Evolutionary conservation across 2,888 invertebrate species (phyloP), one percentile per base, ranked within the genome.

Genomic region (Dolichomitus sp.): DNA sequence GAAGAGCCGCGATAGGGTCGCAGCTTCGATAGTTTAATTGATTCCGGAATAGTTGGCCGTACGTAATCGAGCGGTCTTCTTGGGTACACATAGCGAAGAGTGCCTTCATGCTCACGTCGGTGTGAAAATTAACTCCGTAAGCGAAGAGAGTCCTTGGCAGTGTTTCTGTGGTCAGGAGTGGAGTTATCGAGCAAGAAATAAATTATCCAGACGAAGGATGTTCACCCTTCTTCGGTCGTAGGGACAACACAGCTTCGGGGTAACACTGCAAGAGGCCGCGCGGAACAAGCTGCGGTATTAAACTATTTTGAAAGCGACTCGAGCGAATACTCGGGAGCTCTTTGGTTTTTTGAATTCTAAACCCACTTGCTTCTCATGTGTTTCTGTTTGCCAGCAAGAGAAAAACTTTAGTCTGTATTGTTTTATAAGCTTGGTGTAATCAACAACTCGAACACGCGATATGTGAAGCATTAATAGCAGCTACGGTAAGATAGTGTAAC

Each of bases 101-200:
- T 33, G 72, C 17, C 54, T 52, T 23, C 33, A 66, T 65, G 70
- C 61, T 75, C 65, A 66, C 40, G 54, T 72, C 45, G 52, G 72
- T 75, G 73, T 45, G 76, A 63, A 73, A 80, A 83, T 80, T 76
- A 83, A 80, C 73, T 74, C 76, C 68, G 30, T n/a, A 23, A n/a
- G 37, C 37, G n/a, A 0, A 59, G 33, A 80, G 33, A 80, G 69
- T 84, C 85, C 87, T 85, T 85, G 85, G 82, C 87, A 78, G 82
- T 57, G 86, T 85, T 80, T 82, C 86, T 89, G 90, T 83, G 91
- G 90, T 91, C 89, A 88, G 88, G 80, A 81, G 61, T 54, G 66
- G 72, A 74, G 85, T 88, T 89, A 89, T 88, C 86, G 87, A 88
- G 90, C 92, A 93, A 93, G 93, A 93, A 93, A 92, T 91, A 93